Evolutionary conservation across 2,888 invertebrate genomes (phyloP).

Genomic region (Dolomedes plantarius): DNA sequence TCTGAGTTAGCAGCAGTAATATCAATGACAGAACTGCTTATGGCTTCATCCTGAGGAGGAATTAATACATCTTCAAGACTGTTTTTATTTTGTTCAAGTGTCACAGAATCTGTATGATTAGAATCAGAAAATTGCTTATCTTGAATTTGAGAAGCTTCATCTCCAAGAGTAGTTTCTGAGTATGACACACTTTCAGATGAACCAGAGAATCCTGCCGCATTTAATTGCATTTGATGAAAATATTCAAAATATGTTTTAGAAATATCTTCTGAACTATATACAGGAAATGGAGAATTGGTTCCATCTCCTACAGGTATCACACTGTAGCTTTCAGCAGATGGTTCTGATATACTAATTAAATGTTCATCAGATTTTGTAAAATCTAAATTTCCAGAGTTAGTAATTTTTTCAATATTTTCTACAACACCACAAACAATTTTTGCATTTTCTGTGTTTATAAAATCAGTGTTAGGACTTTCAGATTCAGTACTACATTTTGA

Average conservation of each 20-base stretch:
- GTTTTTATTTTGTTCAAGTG: neutral
- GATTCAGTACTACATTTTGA: neutral
- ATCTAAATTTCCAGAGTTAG: neutral
- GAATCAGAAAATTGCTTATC: neutral
- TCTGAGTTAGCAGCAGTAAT: conserved; percentile 2
- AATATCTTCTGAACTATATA: conserved; percentile 26
- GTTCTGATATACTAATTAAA: neutral
- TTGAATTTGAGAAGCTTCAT: neutral
- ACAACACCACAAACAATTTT: neutral
- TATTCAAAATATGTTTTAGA: conserved; percentile 48
- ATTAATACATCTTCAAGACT: conserved; percentile 6
- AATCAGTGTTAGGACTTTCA: neutral
- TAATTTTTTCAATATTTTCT: neutral
- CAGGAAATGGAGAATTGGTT: neutral
- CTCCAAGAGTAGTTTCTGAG: conserved; percentile 17
- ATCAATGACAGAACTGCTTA: conserved; percentile 44
- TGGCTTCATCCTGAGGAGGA: conserved; percentile 54
- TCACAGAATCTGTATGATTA: neutral
- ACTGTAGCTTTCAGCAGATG: neutral
- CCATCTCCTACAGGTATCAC: neutral
- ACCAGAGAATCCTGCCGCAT: conserved; percentile 2
- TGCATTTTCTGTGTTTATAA: neutral
- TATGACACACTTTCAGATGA: conserved; percentile 11
- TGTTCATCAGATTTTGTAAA: no score
- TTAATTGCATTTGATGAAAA: conserved; percentile 34